Percentiles rank a stretch among this genome's conserved stretches.
phyloP scores from a whole-genome alignment of 2,888 invertebrate species.

The Melangyna quadrimaculata region DNA sequence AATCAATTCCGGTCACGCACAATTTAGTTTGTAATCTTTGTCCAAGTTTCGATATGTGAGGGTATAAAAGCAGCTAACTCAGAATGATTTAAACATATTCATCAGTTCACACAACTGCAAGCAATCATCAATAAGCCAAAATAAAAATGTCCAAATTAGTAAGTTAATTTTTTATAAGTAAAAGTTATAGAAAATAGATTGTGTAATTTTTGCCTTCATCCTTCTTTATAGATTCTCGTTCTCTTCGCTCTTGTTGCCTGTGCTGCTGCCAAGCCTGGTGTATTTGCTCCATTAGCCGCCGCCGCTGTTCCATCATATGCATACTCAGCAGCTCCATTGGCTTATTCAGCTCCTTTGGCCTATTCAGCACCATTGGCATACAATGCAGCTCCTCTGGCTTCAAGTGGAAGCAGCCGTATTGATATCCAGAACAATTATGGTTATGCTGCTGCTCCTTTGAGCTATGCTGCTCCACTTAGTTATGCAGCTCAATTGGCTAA shows the following conservation, averaged over 20 bases:
- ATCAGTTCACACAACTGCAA: slow-evolving; percentile 11
- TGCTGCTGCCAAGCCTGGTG: slow-evolving; percentile 56
- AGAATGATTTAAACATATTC: slow-evolving; percentile 4
- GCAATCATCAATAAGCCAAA: neutral
- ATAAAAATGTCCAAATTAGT: slow-evolving; percentile 46
- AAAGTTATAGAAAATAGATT: neutral
- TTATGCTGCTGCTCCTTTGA: slow-evolving; percentile 79
- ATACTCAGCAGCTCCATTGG: slow-evolving; percentile 37
- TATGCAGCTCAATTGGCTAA: slow-evolving; percentile 76
- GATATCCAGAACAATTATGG: slow-evolving; percentile 61
- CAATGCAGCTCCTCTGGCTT: slow-evolving; percentile 30
- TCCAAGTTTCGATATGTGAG: neutral
- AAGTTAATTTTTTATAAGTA: neutral
- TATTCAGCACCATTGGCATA: slow-evolving; percentile 29
- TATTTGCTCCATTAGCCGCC: slow-evolving; percentile 26
- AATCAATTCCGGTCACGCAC: slow-evolving; percentile 16
- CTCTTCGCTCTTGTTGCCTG: slow-evolving; percentile 53
- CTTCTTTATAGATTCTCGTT: slow-evolving; percentile 30
- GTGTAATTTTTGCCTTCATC: neutral
- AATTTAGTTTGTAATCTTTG: neutral
- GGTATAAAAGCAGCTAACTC: slow-evolving; percentile 2
- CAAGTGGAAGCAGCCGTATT: slow-evolving; percentile 47
- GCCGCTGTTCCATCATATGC: slow-evolving; percentile 73
- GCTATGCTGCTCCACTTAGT: slow-evolving; percentile 83
- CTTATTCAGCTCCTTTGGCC: slow-evolving; percentile 38